Conservation (phyloP, 1,140 invertebrate genomes). For the Amphibalanus amphitrite region DNA sequence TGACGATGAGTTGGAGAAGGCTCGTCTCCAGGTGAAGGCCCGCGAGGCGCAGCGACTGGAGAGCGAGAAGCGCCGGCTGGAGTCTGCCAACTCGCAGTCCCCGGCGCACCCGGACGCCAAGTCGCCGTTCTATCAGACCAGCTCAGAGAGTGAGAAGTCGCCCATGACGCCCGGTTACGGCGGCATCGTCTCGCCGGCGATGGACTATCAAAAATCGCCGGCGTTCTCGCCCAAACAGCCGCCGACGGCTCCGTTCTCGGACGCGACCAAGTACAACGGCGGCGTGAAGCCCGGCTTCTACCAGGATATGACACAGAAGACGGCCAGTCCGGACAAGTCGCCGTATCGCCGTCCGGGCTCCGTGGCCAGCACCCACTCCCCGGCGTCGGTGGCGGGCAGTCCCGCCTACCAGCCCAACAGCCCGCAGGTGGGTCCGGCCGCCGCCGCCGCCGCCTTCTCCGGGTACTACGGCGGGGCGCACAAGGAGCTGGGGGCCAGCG, state of each 20-base stretch:
- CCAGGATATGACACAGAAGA: slow-evolving; percentile 37
- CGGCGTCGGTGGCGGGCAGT: not conserved
- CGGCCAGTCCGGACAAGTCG: slow-evolving; percentile 4
- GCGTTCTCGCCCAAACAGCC: not conserved
- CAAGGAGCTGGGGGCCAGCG: not conserved
- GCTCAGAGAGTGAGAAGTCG: slow-evolving; percentile 22
- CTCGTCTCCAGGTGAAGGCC: no score
- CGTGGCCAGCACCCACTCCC: not conserved
- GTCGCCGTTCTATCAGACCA: slow-evolving; percentile 1
- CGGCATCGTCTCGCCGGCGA: not conserved
- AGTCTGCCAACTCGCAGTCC: not conserved
- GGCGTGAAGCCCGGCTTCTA: slow-evolving; percentile 57
- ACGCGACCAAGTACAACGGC: slow-evolving; percentile 32
- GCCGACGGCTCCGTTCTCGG: not conserved
- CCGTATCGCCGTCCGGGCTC: not conserved
- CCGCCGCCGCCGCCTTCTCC: slow-evolving; percentile 1
- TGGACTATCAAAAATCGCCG: not conserved
- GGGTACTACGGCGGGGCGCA: not conserved
- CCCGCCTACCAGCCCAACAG: slow-evolving; percentile 43
- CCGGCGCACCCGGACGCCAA: not conserved
- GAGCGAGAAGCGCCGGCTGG: not conserved
- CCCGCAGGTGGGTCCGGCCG: slow-evolving; percentile 38
- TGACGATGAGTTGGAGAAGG: slow-evolving; percentile 2
- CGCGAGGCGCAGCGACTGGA: slow-evolving; percentile 2
- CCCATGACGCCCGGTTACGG: slow-evolving; percentile 35